Evolutionary conservation across 2,113 vertebrate species (phyloP).

Genomic region (Rynchops niger): DNA sequence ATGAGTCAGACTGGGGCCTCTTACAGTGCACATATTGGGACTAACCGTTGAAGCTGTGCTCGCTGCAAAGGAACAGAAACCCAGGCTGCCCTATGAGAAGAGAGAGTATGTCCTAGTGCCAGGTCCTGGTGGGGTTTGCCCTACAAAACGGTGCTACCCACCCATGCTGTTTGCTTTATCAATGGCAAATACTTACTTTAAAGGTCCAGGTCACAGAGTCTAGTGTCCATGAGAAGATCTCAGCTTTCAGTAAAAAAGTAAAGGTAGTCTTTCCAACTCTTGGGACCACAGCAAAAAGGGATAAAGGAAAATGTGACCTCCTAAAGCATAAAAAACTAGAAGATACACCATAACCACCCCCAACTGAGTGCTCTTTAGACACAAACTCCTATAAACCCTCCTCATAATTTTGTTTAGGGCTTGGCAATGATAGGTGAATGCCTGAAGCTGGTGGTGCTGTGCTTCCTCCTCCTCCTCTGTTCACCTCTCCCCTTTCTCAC

Average conservation of each 20-base stretch:
- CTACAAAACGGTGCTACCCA: fast-evolving
- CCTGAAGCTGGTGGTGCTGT: neutral
- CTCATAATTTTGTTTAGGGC: neutral
- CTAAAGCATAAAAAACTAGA: neutral
- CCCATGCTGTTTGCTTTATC: neutral
- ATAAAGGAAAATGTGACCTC: neutral
- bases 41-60: neutral
- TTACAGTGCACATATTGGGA: neutral
- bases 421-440: neutral
- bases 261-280: neutral
- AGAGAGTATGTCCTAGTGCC: neutral
- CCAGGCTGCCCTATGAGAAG: neutral
- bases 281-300: neutral
- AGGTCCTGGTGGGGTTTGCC: neutral
- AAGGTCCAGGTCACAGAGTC: neutral
- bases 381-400: neutral
- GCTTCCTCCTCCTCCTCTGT: neutral
- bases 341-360: neutral
- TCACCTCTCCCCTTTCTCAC: neutral
- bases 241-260: neutral
- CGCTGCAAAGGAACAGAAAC: neutral
- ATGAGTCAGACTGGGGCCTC: conserved; percentile 2
- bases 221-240: neutral
- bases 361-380: neutral
- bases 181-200: neutral